Evolutionary conservation across 2,888 invertebrate species (phyloP).

Genomic region (Aphidius colemani): DNA sequence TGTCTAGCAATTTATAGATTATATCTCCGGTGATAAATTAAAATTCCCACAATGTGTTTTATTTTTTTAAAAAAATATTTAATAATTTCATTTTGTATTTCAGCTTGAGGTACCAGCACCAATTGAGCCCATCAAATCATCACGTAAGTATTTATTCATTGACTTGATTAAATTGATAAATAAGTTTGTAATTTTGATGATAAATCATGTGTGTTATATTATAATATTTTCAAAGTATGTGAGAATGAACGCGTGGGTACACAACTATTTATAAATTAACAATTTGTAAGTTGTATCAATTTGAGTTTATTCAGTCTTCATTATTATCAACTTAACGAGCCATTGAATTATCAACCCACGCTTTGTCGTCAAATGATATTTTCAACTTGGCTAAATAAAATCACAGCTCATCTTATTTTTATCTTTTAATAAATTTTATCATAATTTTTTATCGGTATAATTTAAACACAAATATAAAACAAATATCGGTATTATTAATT

Average conservation of each 20-base stretch:
- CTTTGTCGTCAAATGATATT: constrained; percentile 30
- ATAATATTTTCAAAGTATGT: background rate
- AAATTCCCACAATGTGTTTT: background rate
- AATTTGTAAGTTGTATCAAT: constrained; percentile 33
- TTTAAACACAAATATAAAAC: too few species aligned
- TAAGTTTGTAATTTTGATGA: background rate
- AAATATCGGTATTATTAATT: too few species aligned
- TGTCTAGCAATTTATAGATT: too few species aligned
- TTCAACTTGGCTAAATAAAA: too few species aligned
- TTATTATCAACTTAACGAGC: constrained; percentile 36
- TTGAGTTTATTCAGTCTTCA: constrained; percentile 23
- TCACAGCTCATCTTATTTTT: too few species aligned
- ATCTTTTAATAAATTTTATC: too few species aligned
- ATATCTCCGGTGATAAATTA: too few species aligned
- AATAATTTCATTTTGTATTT: background rate
- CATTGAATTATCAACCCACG: constrained; percentile 32
- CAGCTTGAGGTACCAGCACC: background rate
- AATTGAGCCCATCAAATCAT: too few species aligned
- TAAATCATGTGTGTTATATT: background rate
- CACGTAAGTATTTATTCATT: background rate
- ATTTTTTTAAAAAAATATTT: background rate
- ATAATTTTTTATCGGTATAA: too few species aligned
- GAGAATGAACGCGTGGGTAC: constrained; percentile 22
- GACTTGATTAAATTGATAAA: background rate
- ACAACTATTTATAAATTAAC: constrained; percentile 46